Conservation (phyloP, 2,797 vertebrate species). For the Acipenser transmontanus region DNA sequence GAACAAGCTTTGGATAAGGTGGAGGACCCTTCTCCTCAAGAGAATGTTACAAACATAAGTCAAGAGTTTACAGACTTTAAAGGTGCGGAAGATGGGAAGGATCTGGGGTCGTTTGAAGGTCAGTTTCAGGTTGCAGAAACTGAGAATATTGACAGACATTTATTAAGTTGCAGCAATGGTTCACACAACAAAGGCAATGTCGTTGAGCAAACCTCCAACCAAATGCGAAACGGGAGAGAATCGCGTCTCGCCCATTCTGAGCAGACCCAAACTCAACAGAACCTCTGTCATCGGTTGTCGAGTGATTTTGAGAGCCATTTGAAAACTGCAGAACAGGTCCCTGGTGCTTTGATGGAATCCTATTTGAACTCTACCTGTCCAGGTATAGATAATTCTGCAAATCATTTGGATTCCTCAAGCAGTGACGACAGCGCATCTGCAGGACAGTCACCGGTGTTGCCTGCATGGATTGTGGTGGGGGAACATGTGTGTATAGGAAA, state of each 20-base stretch:
- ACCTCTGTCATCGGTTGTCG: constrained; percentile 20
- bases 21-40: constrained; percentile 53
- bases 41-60: constrained; percentile 36
- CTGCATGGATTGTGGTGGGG: constrained; percentile 66
- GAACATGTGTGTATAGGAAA: constrained; percentile 75
- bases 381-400: constrained; percentile 29
- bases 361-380: constrained; percentile 12
- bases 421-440: constrained; percentile 56
- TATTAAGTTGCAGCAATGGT: constrained; percentile 16
- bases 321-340: background rate
- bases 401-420: constrained; percentile 53
- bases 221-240: constrained; percentile 21
- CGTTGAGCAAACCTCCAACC: background rate
- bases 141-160: constrained; percentile 17
- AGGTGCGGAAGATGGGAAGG: constrained; percentile 75
- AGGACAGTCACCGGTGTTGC: constrained; percentile 44
- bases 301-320: constrained; percentile 16
- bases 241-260: background rate
- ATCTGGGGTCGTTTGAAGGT: constrained; percentile 54
- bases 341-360: background rate
- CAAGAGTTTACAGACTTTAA: constrained; percentile 91
- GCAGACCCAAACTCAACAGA: constrained; percentile 1
- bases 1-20: background rate
- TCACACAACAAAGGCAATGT: constrained; percentile 26
- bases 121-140: constrained; percentile 32